Conservation (phyloP, 2,888 invertebrate species). For the Mythimna loreyi region DNA sequence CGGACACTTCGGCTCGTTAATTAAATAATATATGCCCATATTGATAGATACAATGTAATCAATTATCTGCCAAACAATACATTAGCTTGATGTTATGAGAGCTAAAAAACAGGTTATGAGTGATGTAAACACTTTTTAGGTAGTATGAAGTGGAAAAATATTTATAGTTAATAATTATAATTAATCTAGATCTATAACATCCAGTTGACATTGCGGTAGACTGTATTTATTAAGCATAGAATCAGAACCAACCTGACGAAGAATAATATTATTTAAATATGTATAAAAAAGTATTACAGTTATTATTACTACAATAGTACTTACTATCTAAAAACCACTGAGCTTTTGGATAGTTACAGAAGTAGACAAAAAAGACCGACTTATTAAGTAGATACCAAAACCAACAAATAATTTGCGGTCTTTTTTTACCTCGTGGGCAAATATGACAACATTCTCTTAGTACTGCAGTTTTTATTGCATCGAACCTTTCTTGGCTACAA, state of each 20-base stretch:
- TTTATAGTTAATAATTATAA: background rate
- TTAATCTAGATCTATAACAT: background rate
- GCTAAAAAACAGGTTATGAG: background rate
- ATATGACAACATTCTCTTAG: background rate
- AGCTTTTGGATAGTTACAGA: background rate
- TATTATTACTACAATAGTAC: background rate
- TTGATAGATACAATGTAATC: constrained; percentile 1
- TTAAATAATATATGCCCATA: constrained; percentile 20
- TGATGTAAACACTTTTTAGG: background rate
- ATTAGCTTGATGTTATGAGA: background rate
- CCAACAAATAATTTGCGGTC: background rate
- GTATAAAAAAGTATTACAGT: background rate
- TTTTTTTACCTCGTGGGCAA: background rate
- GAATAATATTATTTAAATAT: background rate
- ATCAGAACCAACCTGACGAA: background rate
- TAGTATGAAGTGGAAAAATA: background rate
- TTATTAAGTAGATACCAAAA: background rate
- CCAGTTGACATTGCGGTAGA: background rate
- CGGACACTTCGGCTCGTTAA: constrained; percentile 21
- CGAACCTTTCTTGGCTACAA: constrained; percentile 20
- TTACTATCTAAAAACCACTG: too few relatives aligned
- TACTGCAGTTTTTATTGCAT: constrained; percentile 31
- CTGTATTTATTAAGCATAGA: background rate
- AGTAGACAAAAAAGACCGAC: background rate
- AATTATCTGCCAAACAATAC: constrained; percentile 13